Base-by-base conservation (phyloP, 2,797 vertebrate genomes). In the Myiothlypis coronata region DNA sequence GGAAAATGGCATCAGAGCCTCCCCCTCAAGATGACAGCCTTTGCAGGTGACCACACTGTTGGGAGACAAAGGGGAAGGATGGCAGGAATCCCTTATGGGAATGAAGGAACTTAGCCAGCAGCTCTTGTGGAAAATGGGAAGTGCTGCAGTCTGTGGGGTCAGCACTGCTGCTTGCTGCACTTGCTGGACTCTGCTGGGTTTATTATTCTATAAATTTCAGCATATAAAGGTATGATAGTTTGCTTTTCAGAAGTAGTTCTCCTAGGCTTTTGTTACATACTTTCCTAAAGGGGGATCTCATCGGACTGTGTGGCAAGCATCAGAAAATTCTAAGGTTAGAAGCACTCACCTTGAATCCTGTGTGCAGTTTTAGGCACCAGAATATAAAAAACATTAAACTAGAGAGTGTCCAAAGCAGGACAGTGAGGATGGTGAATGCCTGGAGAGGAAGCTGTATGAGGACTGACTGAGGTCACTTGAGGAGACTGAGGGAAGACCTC, bases 41-140 rank as follows among this genome's bases (percentile, higher is more conserved):
- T 61, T 55, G 34, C 41, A 39, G 47, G 34, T 4, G 5, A 20
- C 47, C 0, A 1, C 0, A 1, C 11, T 0, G 1, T 53, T 1
- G 0, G 34, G 41, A 22, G 39, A 41, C 30, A 26, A 18, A 34
- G 64, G 64, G 41, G 14, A 35, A 10, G 49, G 35, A 41, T 47
- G 56, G 26, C 30, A 35, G 49, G 56, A 55, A 63, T 2, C 35
- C 10, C 26, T 23, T 9, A 12, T 0, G 1, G 56, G 18, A 27
- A 5, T 15, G 74, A 56, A 35, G 49, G 41, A 35, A 43, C 21
- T 63, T 43, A 27, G 18, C 30, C 22, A 32, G 49, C 26, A 70
- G 26, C 35, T 70, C 56, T 35, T 1, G 3, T 61, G 56, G 56
- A 12, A 23, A 0, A 32, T 27, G 26, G 21, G 34, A 41, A 41